phyloP scores from a whole-genome alignment of 2,888 invertebrate species.

The Dynastes grantii region DNA sequence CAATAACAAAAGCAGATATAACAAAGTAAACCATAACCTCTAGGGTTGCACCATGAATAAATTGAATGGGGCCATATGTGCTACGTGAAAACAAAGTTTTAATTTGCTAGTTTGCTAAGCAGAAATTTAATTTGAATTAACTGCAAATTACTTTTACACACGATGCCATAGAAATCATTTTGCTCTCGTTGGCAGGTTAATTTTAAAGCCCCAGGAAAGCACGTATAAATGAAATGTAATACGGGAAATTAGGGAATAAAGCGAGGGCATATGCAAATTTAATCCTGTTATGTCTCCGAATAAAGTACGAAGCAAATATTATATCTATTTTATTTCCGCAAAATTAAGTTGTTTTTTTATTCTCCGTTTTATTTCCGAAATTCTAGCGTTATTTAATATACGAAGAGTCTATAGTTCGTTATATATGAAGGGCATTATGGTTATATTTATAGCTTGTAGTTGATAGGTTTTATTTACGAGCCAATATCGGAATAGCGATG shows the following conservation, averaged over 20 bases:
- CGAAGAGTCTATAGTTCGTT: background rate
- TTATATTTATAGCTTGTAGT: conserved; percentile 10
- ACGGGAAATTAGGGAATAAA: background rate
- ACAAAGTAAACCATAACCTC: too few relatives aligned
- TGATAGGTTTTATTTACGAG: conserved; percentile 29
- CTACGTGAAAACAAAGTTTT: conserved; percentile 2
- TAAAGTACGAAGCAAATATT: background rate
- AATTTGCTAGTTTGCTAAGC: background rate
- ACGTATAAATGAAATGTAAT: background rate
- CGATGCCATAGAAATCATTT: background rate
- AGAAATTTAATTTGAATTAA: background rate
- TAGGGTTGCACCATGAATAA: background rate
- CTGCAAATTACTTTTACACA: background rate
- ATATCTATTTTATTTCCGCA: background rate
- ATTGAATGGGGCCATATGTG: background rate
- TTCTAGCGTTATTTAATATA: background rate
- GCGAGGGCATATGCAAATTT: background rate
- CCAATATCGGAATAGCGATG: background rate
- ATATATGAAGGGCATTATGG: background rate
- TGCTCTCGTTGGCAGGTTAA: background rate
- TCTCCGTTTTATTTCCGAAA: background rate
- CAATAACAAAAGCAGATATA: too few relatives aligned
- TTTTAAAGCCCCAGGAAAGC: background rate
- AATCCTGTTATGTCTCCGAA: background rate
- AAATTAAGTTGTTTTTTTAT: background rate